Evolutionary conservation across 2,888 invertebrate genomes (phyloP), one percentile per base, ranked within the genome.

Genomic region (Mellilla xanthometata): DNA sequence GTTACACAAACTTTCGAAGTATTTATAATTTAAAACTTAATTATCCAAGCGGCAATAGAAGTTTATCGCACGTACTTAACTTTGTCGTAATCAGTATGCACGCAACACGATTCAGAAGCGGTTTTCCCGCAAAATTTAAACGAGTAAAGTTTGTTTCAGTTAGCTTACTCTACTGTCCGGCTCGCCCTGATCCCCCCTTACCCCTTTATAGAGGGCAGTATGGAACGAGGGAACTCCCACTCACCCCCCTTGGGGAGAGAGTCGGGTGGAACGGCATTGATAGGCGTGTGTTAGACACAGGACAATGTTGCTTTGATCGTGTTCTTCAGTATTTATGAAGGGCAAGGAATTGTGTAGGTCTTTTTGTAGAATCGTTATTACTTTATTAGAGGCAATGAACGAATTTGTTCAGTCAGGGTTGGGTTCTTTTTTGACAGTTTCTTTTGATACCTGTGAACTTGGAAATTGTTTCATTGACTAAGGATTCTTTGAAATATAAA

Each of bases 101-200:
- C 81, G 81, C 77, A 79, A 76, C 69, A 65, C 59, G 67, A 78
- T 72, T 73, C 66, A 41, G 72, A 65, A 76, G 78, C 76, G 63
- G 71, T 73, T 76, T 60, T 52, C 38, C 81, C 81, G 80, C 85
- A 84, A 84, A 86, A 82, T 87, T 88, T 87, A 87, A 90, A 89
- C 85, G 90, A 88, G 88, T 80, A 87, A 90, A 88, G 83, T 88
- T 88, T 79, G 81, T 79, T 79, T 80, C 74, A 76, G 82, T 81
- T 76, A 73, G 81, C 76, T 81, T 76, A 72, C 78, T 76, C 75
- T 69, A 80, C 78, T 81, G 85, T 83, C 86, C 82, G 72, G 70
- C 63, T 58, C 56, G 47, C 64, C 65, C 65, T 60, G 48, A 47
- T 46, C 5, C 5, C 54, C 60, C 48, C 45, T 31, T 31, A n/a